Evolutionary conservation across 2,888 invertebrate genomes (phyloP), one percentile per base, ranked within the genome.

Genomic region (Megaustenia siamemsis): DNA sequence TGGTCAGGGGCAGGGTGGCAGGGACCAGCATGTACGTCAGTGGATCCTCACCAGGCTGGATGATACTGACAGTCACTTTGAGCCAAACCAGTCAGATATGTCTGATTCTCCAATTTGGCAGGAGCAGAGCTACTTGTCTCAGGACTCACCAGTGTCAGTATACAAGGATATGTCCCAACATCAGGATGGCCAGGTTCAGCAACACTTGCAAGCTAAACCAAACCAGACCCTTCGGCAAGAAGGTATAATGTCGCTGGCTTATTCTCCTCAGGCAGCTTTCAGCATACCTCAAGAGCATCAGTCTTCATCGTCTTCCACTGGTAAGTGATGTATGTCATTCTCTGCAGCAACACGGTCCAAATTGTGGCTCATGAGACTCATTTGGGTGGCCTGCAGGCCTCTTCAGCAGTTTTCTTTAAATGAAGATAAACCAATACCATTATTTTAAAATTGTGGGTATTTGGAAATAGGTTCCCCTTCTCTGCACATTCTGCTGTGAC

Each of bases 201-300:
- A 49, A 4, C 73, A 73, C n/a, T 4, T 82, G 38, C 60, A 71
- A 0, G 6, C 35, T 43, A 71, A 82, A 73, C 28, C 71, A 18
- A 56, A 38, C 10, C 73, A 71, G 32, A 28, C 43, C 5, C 21
- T 40, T 28, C 60, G 40, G 12, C 60, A 38, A 45, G 66, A 78
- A 8, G 78, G 66, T 35, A 78, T 66, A 18, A 40, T 60, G 40
- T 35, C 63, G 40, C 12, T 32, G 49, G 15, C 73, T 49, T 73
- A 73, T 73, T 73, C 73, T 66, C 56, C 53, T 60, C 73, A 71
- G 60, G 73, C 80, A 69, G 69, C 68, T 69, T 49, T 68, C 32
- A 69, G 32, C 60, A 60, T 73, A 28, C 71, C 73, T 18, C 82
- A 71, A 38, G 82, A 45, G 24, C 82, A 73, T 18, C 24, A 60